Percentiles rank a stretch among this genome's conserved stretches.
Conservation (phyloP, 1,140 invertebrate species). For the Aphaenogaster rudis region DNA sequence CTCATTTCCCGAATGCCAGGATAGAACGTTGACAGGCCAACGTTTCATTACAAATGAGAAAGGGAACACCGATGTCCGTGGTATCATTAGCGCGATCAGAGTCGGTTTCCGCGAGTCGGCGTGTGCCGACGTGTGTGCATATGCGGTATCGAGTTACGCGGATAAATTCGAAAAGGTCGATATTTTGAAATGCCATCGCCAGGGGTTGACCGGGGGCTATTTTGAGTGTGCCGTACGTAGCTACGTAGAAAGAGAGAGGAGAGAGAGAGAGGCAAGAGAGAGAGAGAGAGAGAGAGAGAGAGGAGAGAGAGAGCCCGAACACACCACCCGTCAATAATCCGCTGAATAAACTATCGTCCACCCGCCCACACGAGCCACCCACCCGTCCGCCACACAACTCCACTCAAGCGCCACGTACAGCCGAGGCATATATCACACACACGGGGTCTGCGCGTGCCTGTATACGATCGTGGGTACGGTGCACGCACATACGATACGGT, state of each 20-base stretch:
- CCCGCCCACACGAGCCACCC: constrained; percentile 81
- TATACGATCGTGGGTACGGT: background rate
- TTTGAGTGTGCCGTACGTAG: constrained; percentile 82
- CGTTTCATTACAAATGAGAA: constrained; percentile 43
- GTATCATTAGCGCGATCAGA: constrained; percentile 59
- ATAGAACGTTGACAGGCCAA: constrained; percentile 33
- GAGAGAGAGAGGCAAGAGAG: constrained; percentile 11
- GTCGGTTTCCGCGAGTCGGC: constrained; percentile 49
- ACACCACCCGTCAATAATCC: constrained; percentile 86
- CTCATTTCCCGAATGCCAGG: constrained; percentile 44
- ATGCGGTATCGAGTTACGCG: constrained; percentile 71
- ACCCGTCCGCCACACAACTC: constrained; percentile 79
- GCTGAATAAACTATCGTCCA: constrained; percentile 86
- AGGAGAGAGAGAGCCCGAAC: constrained; percentile 72
- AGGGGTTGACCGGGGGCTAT: constrained; percentile 84
- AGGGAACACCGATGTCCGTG: constrained; percentile 46
- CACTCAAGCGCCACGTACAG: constrained; percentile 79
- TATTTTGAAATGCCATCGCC: constrained; percentile 82
- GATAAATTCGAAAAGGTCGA: constrained; percentile 82
- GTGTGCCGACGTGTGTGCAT: background rate
- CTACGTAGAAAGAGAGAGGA: constrained; percentile 64
- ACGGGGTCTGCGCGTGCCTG: constrained; percentile 36
- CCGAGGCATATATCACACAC: constrained; percentile 76
- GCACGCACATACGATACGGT: constrained; percentile 40
- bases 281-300: background rate